phyloP scores from a whole-genome alignment of 2,797 vertebrate species.

The Bovichtus variegatus region DNA sequence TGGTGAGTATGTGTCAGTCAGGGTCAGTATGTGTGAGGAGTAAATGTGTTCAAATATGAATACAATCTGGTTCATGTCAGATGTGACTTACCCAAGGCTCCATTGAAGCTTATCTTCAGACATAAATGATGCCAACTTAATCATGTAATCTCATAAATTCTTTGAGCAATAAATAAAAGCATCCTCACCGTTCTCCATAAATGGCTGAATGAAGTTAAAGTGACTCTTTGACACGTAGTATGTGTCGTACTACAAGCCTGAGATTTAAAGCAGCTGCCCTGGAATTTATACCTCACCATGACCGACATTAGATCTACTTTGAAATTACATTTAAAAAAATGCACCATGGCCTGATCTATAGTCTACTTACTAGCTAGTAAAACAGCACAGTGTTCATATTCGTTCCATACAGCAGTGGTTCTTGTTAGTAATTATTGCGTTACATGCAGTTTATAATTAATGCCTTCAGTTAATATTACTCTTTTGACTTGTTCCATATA shows the following conservation, averaged over 20 bases:
- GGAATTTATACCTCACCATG: slow-evolving; percentile 13
- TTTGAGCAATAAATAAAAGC: neutral
- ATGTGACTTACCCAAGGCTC: neutral
- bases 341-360: slow-evolving; percentile 12
- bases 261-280: neutral
- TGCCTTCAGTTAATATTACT: neutral
- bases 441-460: neutral
- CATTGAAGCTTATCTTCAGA: neutral
- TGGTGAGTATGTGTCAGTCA: neutral
- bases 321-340: slow-evolving; percentile 27
- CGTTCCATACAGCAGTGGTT: neutral
- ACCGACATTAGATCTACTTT: slow-evolving; percentile 12
- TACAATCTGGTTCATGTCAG: neutral
- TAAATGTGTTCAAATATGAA: neutral
- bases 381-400: slow-evolving; percentile 3
- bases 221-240: neutral
- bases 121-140: neutral
- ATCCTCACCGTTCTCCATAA: neutral
- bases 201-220: neutral
- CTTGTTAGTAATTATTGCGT: neutral
- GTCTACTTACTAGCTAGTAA: slow-evolving; percentile 4
- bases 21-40: neutral
- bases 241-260: neutral
- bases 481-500: neutral
- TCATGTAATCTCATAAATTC: slow-evolving; percentile 1